These are phyloP conservation scores for Lerema accius DNA, from an alignment of 1,140 invertebrate genomes.

Conservation along the genomic window DNA sequence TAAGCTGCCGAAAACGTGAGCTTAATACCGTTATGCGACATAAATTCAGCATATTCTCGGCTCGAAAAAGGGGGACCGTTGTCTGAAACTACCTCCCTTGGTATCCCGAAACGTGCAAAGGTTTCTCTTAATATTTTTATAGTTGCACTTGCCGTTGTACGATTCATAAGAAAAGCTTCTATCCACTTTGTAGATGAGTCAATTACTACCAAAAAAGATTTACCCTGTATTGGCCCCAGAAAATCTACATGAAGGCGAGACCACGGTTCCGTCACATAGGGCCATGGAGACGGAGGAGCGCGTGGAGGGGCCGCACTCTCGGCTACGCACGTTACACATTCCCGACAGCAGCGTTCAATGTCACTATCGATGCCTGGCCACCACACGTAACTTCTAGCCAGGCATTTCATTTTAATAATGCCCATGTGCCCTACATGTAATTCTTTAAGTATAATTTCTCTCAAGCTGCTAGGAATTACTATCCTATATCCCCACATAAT, in stretches of 20 bases:
- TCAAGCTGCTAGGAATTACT: conserved; percentile 1
- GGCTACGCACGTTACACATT: conserved; percentile 18
- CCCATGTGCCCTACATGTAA: conserved; percentile 20
- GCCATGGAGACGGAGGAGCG: conserved; percentile 7
- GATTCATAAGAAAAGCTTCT: conserved; percentile 44
- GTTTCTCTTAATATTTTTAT: conserved; percentile 3
- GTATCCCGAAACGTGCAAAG: conserved; percentile 37
- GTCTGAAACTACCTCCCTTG: conserved; percentile 35
- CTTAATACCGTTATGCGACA: conserved; percentile 32
- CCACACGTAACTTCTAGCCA: conserved; percentile 30
- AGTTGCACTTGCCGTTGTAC: too few species aligned
- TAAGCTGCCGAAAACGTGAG: conserved; percentile 34
- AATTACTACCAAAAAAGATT: conserved; percentile 66
- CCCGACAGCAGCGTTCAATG: conserved; percentile 6
- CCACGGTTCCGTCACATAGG: conserved; percentile 9
- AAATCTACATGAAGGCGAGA: conserved; percentile 45
- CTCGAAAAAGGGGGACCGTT: conserved; percentile 37
- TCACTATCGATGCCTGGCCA: not conserved
- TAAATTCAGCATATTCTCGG: conserved; percentile 22
- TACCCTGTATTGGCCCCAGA: conserved; percentile 62
- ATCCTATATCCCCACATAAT: not conserved
- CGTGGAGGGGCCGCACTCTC: not conserved
- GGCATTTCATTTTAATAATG: conserved; percentile 28
- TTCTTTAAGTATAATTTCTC: not conserved
- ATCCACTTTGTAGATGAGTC: conserved; percentile 76